Conservation (phyloP, 2,888 invertebrate genomes). For the Drosophila eohydei region DNA sequence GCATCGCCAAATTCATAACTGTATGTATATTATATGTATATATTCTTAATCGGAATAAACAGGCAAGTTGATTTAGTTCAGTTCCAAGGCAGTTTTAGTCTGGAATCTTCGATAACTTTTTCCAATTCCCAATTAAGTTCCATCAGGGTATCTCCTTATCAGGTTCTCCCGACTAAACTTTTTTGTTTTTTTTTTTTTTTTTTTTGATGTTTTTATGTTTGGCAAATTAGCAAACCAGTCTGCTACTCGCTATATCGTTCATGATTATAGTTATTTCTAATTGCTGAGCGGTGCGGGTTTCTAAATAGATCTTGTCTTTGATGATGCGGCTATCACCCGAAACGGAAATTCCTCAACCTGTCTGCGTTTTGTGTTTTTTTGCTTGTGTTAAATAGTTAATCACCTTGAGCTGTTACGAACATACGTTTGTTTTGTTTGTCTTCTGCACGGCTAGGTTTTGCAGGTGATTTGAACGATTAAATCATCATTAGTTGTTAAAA, state of each 20-base stretch:
- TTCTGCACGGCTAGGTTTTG: slow-evolving; percentile 22
- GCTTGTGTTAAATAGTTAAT: slow-evolving; percentile 41
- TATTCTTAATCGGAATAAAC: neutral
- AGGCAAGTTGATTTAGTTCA: neutral
- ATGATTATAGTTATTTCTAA: slow-evolving; percentile 36
- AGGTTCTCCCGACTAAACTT: neutral
- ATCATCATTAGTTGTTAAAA: slow-evolving; percentile 29
- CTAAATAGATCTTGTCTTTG: slow-evolving; percentile 34
- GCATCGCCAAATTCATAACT: neutral
- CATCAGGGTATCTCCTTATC: neutral
- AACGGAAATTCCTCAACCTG: slow-evolving; percentile 62
- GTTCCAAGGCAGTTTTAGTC: neutral
- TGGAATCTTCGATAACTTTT: neutral
- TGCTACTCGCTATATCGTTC: slow-evolving; percentile 42
- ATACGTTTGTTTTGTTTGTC: slow-evolving; percentile 35
- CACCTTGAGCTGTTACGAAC: slow-evolving; percentile 47
- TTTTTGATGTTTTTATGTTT: slow-evolving; percentile 8
- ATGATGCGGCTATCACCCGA: slow-evolving; percentile 39
- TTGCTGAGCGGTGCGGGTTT: slow-evolving; percentile 21
- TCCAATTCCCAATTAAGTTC: neutral
- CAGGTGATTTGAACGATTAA: slow-evolving; percentile 17
- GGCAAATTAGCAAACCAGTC: slow-evolving; percentile 45
- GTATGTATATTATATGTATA: neutral
- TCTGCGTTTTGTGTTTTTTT: slow-evolving; percentile 31
- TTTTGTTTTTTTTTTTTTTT: neutral